Conservation (phyloP, 2,113 vertebrate genomes). For the Ifrita kowaldi region DNA sequence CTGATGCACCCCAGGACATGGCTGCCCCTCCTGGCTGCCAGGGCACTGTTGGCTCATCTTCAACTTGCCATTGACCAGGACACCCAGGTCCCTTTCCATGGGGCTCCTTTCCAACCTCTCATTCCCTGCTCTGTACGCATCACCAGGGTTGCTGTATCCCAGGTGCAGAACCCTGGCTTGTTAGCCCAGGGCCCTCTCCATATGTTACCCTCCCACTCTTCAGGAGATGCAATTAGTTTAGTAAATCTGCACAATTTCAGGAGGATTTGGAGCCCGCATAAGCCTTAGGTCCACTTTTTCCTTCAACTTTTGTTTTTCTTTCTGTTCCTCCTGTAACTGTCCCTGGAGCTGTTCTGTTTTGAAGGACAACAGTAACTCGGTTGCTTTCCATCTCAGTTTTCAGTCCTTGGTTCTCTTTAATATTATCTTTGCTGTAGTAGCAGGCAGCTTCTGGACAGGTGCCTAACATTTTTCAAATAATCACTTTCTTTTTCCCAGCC, state of each 20-base stretch:
- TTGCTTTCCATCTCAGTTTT: neutral
- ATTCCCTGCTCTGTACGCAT: neutral
- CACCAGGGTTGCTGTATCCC: accelerated
- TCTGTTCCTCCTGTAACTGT: neutral
- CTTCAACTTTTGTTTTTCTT: neutral
- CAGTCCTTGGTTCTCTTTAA: neutral
- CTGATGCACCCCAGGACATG: neutral
- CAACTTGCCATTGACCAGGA: accelerated
- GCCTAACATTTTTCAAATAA: neutral
- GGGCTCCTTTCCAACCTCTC: neutral
- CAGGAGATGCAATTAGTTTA: neutral
- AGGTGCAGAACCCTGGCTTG: neutral
- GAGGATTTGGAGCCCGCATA: accelerated
- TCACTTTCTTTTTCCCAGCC: neutral
- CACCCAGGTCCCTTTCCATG: neutral
- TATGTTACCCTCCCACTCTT: neutral
- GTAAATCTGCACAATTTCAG: neutral
- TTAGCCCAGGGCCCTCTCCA: neutral
- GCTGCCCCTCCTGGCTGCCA: neutral
- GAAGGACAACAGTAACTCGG: neutral
- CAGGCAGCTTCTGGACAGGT: neutral
- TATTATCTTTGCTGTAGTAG: neutral
- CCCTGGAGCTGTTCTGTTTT: neutral
- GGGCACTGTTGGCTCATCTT: neutral
- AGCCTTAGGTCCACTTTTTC: neutral